phyloP scores from a whole-genome alignment of 2,113 vertebrate genomes.

The Pyxicephalus adspersus region DNA sequence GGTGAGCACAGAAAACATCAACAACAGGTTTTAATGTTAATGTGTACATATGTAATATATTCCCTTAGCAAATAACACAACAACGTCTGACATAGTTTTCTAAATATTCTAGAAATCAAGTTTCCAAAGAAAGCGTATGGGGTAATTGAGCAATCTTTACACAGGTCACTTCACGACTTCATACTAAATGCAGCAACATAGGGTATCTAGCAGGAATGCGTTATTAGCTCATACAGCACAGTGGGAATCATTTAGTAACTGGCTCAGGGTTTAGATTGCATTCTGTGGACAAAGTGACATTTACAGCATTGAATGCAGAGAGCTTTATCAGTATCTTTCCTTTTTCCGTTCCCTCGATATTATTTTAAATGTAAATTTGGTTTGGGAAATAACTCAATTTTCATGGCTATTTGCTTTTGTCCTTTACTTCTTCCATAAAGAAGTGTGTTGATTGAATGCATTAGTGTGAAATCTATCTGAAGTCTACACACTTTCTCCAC shows the following conservation, averaged over 20 bases:
- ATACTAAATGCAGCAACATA: conserved; percentile 1
- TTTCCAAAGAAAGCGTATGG: conserved; percentile 7
- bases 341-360: conserved; percentile 31
- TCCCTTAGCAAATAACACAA: conserved; percentile 4
- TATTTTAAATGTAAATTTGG: conserved; percentile 52
- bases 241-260: conserved; percentile 17
- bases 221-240: conserved; percentile 29
- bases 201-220: not conserved
- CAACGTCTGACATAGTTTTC: not conserved
- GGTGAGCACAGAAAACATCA: not conserved
- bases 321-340: conserved; percentile 29
- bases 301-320: conserved; percentile 35
- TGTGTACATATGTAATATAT: not conserved
- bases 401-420: conserved; percentile 50
- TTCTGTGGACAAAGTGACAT: conserved; percentile 32
- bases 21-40: not conserved
- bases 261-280: conserved; percentile 35
- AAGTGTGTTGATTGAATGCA: conserved; percentile 25
- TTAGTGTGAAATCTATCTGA: conserved; percentile 22
- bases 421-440: conserved; percentile 26
- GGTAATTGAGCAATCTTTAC: conserved; percentile 17
- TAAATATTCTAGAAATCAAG: not conserved
- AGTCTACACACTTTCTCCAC: not conserved
- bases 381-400: conserved; percentile 51
- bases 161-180: conserved; percentile 13